phyloP scores from a whole-genome alignment of 2,888 invertebrate genomes.

The Drosophila kuntzei region DNA sequence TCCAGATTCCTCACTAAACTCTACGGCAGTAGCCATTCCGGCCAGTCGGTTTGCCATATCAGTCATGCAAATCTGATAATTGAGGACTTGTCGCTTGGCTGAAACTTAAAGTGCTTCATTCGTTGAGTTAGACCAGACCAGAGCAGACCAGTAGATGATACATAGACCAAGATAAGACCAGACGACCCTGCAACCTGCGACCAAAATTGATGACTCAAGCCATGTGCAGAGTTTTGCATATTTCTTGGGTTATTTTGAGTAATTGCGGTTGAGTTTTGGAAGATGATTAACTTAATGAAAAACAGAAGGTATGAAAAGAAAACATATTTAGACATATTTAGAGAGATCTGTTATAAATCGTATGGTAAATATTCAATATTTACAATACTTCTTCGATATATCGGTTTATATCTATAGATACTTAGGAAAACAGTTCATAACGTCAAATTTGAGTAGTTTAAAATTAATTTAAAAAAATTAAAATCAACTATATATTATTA shows the following conservation, averaged over 20 bases:
- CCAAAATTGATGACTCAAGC: slow-evolving; percentile 68
- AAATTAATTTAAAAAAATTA: too few relatives aligned
- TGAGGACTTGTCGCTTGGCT: slow-evolving; percentile 76
- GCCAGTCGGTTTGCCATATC: slow-evolving; percentile 56
- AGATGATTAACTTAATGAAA: slow-evolving; percentile 28
- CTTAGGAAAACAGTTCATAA: too few relatives aligned
- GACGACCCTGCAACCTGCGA: slow-evolving; percentile 27
- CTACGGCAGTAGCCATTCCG: slow-evolving; percentile 27
- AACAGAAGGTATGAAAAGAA: not conserved
- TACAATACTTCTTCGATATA: too few relatives aligned
- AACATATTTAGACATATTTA: not conserved
- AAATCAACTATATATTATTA: too few relatives aligned
- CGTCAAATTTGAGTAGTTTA: too few relatives aligned
- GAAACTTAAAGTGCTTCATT: slow-evolving; percentile 71
- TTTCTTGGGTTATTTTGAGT: slow-evolving; percentile 53
- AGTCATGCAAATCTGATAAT: slow-evolving; percentile 82
- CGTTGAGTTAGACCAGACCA: slow-evolving; percentile 53
- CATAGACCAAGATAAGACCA: slow-evolving; percentile 44
- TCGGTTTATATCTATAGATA: too few relatives aligned
- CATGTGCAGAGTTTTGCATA: slow-evolving; percentile 57
- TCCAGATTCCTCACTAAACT: slow-evolving; percentile 14
- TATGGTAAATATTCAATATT: too few relatives aligned
- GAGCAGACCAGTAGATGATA: slow-evolving; percentile 25
- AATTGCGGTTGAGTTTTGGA: slow-evolving; percentile 46
- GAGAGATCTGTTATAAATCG: not conserved